Evolutionary conservation across 2,888 invertebrate species (phyloP), one percentile per base, ranked within the genome.

Genomic region (Xestia xanthographa): DNA sequence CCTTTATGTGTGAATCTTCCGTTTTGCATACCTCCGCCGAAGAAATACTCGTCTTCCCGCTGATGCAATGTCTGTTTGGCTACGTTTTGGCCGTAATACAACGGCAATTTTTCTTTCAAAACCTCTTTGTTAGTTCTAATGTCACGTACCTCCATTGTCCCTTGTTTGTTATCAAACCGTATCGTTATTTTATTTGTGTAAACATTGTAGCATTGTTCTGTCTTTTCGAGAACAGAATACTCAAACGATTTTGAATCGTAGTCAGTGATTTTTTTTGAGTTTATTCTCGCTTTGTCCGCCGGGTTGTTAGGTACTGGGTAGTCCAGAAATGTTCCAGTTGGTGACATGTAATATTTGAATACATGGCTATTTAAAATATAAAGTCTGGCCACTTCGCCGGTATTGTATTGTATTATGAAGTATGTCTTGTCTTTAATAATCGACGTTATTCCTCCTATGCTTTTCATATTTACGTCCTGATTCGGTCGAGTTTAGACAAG

Each of bases 21-120:
- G 83, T 96, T 96, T 83, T 96, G 96, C 96, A 96, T 96, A 48
- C 96, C 96, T 41, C 96, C 96, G 38, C 96, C 96, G 75, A 93
- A 96, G 86, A 92, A 96, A 87, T 92, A 92, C 83, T 96, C 96
- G 56, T 94, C 89, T 66, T 89, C 65, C 53, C 88, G 76, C 86
- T 95, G 95, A 45, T 86, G 60, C 72, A 95, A 86, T 17, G 87
- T 91, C 84, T 96, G 96, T 62, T 80, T 92, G n/a, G 90, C 86
- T 84, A 87, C 82, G 48, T 83, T 80, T 78, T 92, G 85, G 48
- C 78, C 79, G 82, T 95, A 95, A 65, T 88, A 90, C 83, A 96
- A 87, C 45, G 95, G 87, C 69, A 85, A 74, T 20, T 86, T 77
- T 87, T 96, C 96, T 43, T 83, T 88, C n/a, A 96, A 81, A n/a